Base-by-base conservation (phyloP, 1,140 invertebrate genomes). In the Reticulitermes speratus region DNA sequence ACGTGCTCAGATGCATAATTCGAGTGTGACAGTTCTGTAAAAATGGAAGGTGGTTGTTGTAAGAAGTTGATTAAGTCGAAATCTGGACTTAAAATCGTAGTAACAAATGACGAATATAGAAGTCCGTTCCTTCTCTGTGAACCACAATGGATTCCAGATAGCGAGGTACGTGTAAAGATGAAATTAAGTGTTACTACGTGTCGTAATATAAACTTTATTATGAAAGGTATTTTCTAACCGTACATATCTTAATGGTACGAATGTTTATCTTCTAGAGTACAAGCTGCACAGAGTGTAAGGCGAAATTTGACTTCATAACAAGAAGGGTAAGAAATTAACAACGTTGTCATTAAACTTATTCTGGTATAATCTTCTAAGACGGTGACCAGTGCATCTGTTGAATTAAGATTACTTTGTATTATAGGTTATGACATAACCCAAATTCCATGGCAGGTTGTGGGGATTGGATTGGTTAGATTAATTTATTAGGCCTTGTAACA, bases 271-370 rank as follows among this genome's bases (percentile, higher is more conserved):
- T 92, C 86, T 88, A 92, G 91, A 91, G 89, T 87, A 88, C 88
- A 38, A 87, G 88, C 44, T 92, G 92, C 88, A 88, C 87, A 38
- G 88, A 90, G 32, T 93, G 92, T 88, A 88, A 90, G 81, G 88
- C 87, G 2, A 92, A 90, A 87, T 93, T 93, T 90, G 91, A 91
- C 87, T 91, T 93, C 81, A 87, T 92, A 52, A 91, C 90, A 84
- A 89, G 92, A 89, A 90, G 91, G 89, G 92, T 92, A 90, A 88
- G 90, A 85, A 86, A 30, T 75, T n/a, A 86, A 59, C 82, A 84
- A 30, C 21, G 30, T 82, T 75, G 25, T 85, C 55, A 48, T 44
- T 82, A 82, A 44, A 30, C 16, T 38, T 38, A 38, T 87, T 85
- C 84, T 69, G 6, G 82, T 45, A 19, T 44, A 30, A 82, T 16